Evolutionary conservation across 2,113 vertebrate species (phyloP), one percentile per base, ranked within the genome.

Genomic region (Atrichornis clamosus): DNA sequence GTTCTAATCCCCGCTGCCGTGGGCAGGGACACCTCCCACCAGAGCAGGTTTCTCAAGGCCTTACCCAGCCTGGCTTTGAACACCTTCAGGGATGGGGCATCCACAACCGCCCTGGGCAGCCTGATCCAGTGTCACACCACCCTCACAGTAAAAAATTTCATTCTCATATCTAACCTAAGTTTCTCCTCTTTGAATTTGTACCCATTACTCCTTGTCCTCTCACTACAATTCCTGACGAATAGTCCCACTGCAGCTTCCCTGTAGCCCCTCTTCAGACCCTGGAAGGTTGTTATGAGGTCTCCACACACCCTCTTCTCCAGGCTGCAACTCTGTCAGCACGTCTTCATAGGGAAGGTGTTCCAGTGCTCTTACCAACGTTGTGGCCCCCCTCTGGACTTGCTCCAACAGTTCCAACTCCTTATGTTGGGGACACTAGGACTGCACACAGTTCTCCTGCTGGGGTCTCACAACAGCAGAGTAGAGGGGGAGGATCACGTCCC

Each of bases 281-380:
- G 9, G 6, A 8, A 53, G 39, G 15, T 10, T 47, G n/a, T 39
- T 8, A 0, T 18, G 62, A 17, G 24, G 39, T 60, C n/a, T 75
- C 28, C 28, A 53, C 16, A 30, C 11, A 75, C 15, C 6, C 19
- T 63, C 37, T 41, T 33, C 86, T 59, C 15, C 44, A 21, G 37
- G 9, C 11, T 8, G 19, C 16, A 21, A 0, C 13, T n/a, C 16
- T 2, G 28, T 60, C 60, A n/a, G 16, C 1, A 53, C 41, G 27
- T 52, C 27, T 50, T 9, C 2, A 0, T 5, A 21, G 3, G 4
- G 28, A 6, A 52, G 5, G 7, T 59, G 39, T 52, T 46, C 37
- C 60, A 21, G 10, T n/a, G 10, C 37, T 64, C 42, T 33, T 9
- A 59, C 16, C 26, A 30, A 39, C 15, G 8, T 39, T 23, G 5